Conservation (phyloP, 2,113 vertebrate species). For the Paradisaea rubra region DNA sequence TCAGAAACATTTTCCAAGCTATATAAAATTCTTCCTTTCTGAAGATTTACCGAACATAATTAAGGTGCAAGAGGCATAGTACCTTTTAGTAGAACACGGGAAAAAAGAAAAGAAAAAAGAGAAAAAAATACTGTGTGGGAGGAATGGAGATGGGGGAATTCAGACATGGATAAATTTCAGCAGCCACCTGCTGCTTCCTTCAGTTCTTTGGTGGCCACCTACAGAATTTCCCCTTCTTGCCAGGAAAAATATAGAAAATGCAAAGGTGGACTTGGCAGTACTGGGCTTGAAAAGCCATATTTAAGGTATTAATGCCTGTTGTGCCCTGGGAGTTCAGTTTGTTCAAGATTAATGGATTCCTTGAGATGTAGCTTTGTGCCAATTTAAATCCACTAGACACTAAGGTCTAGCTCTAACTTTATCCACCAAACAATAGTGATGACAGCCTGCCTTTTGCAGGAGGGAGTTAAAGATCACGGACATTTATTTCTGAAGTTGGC, state of each 20-base stretch:
- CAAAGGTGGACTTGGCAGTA: neutral
- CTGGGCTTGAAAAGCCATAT: constrained; percentile 2
- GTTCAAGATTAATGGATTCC: constrained; percentile 15
- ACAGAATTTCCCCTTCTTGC: neutral
- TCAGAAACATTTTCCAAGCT: neutral
- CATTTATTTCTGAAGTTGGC: neutral
- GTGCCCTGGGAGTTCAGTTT: constrained; percentile 6
- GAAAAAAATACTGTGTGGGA: neutral
- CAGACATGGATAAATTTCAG: neutral
- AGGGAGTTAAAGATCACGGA: neutral
- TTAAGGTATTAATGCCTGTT: constrained; percentile 47
- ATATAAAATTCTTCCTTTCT: constrained; percentile 8
- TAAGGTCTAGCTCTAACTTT: neutral
- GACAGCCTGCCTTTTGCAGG: neutral
- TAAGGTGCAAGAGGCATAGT: neutral
- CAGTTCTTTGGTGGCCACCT: constrained; percentile 24
- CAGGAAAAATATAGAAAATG: neutral
- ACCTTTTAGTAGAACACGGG: neutral
- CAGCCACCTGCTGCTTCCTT: neutral
- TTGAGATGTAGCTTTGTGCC: constrained; percentile 1
- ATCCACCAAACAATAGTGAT: neutral
- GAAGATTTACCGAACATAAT: constrained; percentile 36
- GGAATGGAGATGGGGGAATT: neutral
- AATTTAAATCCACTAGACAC: constrained; percentile 8
- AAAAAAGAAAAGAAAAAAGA: neutral